phyloP scores from a whole-genome alignment of 2,797 vertebrate genomes.

The Microhierax caerulescens region DNA sequence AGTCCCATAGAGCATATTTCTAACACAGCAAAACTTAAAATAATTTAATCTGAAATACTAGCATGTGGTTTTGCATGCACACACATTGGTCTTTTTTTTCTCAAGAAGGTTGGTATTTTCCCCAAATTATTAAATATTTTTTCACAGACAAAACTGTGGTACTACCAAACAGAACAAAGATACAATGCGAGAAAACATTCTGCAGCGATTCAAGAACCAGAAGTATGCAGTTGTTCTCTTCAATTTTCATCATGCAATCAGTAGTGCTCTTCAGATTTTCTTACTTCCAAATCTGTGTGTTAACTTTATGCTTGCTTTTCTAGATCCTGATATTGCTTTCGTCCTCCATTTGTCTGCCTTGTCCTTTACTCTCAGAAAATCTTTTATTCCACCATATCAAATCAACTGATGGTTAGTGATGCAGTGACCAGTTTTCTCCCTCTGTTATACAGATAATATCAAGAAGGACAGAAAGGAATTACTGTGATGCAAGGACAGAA shows the following conservation, averaged over 20 bases:
- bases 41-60: neutral
- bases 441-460: neutral
- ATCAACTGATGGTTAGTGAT: neutral
- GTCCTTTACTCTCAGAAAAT: neutral
- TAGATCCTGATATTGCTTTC: neutral
- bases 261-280: neutral
- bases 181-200: neutral
- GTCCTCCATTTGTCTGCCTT: neutral
- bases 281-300: neutral
- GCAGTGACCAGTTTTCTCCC: neutral
- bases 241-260: neutral
- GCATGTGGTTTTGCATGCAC: neutral
- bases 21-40: neutral
- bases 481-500: neutral
- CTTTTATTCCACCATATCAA: constrained; percentile 2
- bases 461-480: neutral
- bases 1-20: neutral
- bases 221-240: neutral
- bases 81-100: neutral
- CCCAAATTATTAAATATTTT: neutral
- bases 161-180: neutral
- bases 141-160: neutral
- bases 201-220: neutral
- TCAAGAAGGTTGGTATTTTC: neutral
- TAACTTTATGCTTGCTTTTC: neutral